phyloP scores from a whole-genome alignment of 2,888 invertebrate species.

The Cynaeus angustus region DNA sequence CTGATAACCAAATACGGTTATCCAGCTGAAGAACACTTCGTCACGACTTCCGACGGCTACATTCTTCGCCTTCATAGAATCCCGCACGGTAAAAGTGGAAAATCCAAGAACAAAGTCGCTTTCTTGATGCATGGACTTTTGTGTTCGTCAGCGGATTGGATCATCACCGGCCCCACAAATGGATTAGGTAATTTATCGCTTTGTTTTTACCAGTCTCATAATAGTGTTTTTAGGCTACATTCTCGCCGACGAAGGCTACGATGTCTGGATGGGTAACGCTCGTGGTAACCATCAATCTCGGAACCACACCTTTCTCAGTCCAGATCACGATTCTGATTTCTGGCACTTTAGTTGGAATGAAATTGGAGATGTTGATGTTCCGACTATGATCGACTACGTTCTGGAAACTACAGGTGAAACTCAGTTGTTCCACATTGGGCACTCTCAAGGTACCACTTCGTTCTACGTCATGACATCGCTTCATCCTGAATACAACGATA shows the following conservation, averaged over 20 bases:
- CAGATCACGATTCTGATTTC: constrained; percentile 68
- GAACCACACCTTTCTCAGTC: constrained; percentile 56
- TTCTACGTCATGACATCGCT: constrained; percentile 81
- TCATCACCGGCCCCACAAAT: constrained; percentile 72
- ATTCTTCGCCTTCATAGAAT: constrained; percentile 75
- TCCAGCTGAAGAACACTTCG: constrained; percentile 69
- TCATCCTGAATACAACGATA: constrained; percentile 78
- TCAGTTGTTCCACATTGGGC: constrained; percentile 84
- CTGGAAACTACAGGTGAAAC: constrained; percentile 74
- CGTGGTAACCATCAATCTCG: constrained; percentile 60
- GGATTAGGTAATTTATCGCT: constrained; percentile 64
- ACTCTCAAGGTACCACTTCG: constrained; percentile 84
- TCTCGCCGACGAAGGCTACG: constrained; percentile 63
- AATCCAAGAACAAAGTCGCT: constrained; percentile 62
- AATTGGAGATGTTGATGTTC: constrained; percentile 86
- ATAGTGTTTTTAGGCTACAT: constrained; percentile 48
- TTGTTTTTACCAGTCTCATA: too few relatives aligned
- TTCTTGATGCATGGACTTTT: constrained; percentile 75
- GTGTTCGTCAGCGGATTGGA: constrained; percentile 74
- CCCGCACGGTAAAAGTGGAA: constrained; percentile 68
- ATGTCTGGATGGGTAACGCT: constrained; percentile 64
- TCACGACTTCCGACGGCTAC: constrained; percentile 75
- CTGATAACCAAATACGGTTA: constrained; percentile 66
- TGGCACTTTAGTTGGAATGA: constrained; percentile 83
- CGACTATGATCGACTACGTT: constrained; percentile 85